Conservation (phyloP, 2,888 invertebrate species). For the Drosophila nr. perissopoda region DNA sequence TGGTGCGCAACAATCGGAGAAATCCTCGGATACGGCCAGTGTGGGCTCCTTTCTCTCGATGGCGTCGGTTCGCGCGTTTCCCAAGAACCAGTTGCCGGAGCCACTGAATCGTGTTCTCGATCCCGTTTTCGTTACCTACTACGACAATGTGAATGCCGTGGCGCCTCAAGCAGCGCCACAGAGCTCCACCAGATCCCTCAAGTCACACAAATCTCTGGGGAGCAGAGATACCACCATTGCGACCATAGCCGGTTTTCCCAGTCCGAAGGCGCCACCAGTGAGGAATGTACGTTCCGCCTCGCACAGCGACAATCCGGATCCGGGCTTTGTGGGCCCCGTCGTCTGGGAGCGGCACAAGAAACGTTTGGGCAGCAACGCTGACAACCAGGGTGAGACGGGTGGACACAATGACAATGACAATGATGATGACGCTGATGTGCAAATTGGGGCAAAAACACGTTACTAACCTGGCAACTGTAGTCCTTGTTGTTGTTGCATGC, state of each 20-base stretch:
- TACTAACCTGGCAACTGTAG: conserved; percentile 70
- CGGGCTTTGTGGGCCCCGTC: conserved; percentile 93
- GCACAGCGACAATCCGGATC: conserved; percentile 91
- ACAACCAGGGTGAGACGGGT: conserved; percentile 75
- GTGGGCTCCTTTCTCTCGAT: conserved; percentile 93
- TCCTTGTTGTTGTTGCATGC: conserved; percentile 62
- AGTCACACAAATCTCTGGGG: conserved; percentile 57
- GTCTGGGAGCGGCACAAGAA: conserved; percentile 93
- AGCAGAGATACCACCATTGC: conserved; percentile 71
- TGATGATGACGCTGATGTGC: conserved; percentile 67
- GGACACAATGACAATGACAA: conserved; percentile 46
- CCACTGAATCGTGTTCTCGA: conserved; percentile 92
- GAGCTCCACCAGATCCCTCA: conserved; percentile 60
- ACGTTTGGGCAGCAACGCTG: conserved; percentile 85
- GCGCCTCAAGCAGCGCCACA: conserved; percentile 56
- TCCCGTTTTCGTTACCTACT: conserved; percentile 90
- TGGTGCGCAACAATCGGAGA: conserved; percentile 76
- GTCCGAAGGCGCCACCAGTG: conserved; percentile 78
- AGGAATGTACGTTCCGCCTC: conserved; percentile 86
- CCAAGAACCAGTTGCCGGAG: conserved; percentile 91
- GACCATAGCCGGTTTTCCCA: conserved; percentile 78
- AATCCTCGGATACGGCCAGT: conserved; percentile 86
- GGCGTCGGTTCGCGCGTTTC: conserved; percentile 94
- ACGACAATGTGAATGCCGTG: conserved; percentile 86
- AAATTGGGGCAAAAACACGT: conserved; percentile 71